Evolutionary conservation across 2,797 vertebrate genomes (phyloP), one percentile per base, ranked within the genome.

Genomic region (Alauda arvensis): DNA sequence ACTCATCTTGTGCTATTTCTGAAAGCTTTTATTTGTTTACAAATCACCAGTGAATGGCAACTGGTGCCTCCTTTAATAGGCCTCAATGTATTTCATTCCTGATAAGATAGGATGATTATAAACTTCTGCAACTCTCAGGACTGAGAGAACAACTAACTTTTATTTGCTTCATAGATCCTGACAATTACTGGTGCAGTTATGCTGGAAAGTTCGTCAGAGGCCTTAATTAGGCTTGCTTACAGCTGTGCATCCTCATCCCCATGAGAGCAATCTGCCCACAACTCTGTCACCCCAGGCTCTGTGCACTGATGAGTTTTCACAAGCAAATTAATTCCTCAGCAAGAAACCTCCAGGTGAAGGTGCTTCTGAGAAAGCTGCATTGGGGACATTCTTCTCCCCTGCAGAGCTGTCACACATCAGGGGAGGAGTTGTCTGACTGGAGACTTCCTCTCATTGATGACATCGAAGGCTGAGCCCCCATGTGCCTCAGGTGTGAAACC

Each of bases 11-110:
- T 18, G 45, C 53, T 31, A 28, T 46, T 92, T 91, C 83, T 93
- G 67, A 89, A 92, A 85, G 70, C 34, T 61, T 90, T 76, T 33
- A 52, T 85, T 85, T 91, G 21, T 72, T 72, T 67, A 70, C 53
- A 85, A 87, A 85, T 72, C 57, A 79, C 33, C 75, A 74, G 34
- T 21, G 39, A 91, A 85, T 2, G 76, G 45, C 63, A 85, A 81
- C 18, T 0, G 0, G 56, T 60, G 49, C 28, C 53, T 77, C 52
- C 60, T 87, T 83, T 65, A 87, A 81, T 12, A 69, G 1, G 7
- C 39, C 29, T 78, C 63, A 49, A 24, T 31, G 18, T 18, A 15
- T 48, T 89, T 89, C 9, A 56, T 40, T 83, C 51, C 82, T 57
- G 67, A 1, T 83, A 80, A 85, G 63, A 80, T 4, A 86, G 33